These are phyloP conservation scores for Eriocheir sinensis DNA, from an alignment of 1,140 invertebrate species.

Conservation along the genomic window DNA sequence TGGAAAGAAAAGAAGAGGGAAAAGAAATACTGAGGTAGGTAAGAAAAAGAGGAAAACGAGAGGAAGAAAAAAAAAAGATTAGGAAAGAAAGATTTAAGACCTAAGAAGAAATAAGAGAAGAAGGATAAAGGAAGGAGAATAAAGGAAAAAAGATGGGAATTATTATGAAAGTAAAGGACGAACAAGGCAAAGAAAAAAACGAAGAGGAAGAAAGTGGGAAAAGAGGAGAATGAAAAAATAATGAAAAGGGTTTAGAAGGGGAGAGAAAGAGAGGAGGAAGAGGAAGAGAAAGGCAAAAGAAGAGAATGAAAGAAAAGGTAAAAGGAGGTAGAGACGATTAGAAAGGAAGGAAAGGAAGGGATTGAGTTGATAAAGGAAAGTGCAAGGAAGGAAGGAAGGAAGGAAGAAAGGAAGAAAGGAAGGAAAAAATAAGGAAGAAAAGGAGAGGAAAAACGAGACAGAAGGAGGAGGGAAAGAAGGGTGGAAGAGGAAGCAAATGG, in stretches of 20 bases:
- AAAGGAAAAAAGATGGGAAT: neutral
- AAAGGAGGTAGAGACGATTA: neutral
- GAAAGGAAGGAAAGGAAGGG: neutral
- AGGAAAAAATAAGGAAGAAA: no score
- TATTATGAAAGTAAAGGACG: neutral
- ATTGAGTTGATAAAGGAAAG: no score
- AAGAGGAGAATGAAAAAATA: neutral
- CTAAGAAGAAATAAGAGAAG: neutral
- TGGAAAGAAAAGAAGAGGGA: neutral
- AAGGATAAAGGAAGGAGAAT: neutral
- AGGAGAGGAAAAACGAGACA: no score
- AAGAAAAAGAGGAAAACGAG: neutral
- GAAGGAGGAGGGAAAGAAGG: no score
- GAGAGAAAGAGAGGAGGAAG: neutral
- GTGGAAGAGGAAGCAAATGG: no score
- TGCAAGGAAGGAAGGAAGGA: no score
- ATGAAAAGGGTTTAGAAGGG: neutral
- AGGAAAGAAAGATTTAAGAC: neutral
- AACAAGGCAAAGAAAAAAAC: neutral
- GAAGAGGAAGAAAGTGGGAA: neutral
- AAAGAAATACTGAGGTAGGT: neutral
- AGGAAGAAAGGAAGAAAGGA: no score
- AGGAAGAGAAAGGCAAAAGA: constrained; percentile 12
- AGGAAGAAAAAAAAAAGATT: neutral
- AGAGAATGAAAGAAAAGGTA: neutral